Base-by-base conservation (phyloP, 2,113 vertebrate genomes). In the Prolemur simus region DNA sequence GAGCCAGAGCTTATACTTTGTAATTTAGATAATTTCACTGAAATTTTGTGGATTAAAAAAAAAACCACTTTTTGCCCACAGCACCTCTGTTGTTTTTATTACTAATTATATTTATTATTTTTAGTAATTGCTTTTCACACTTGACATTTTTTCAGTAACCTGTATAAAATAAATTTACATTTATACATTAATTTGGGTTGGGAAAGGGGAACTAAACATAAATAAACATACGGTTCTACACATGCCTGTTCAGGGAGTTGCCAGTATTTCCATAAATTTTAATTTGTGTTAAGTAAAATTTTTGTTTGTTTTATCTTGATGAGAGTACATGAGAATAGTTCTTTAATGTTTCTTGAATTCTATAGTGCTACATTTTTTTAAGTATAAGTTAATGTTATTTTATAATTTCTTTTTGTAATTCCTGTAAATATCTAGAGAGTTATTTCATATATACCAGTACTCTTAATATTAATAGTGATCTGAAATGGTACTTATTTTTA, bases 251-350 rank as follows among this genome's bases (percentile, higher is more conserved):
- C 52, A 85, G 63, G 23, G 45, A 77, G 14, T 85, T 95, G 21
- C 52, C 23, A 87, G 1, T 56, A 87, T 87, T 91, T 6, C 45
- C 34, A 39, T 89, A 86, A 89, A 60, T 93, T 92, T 95, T 86
- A 85, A 47, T 85, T 92, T 90, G 42, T 83, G 10, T 63, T 71
- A 42, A 68, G 37, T 95, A 73, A 87, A 25, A 47, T n/a, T 89
- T 86, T 86, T 52, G 2, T 86, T 87, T 95, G 60, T 81, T 88
- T 95, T 58, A 82, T 71, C 32, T 94, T 91, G n/a, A n/a, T 84
- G 23, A 77, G 34, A 93, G 17, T 89, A 3, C 45, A 60, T 68
- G 54, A 76, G 34, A 97, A 23, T 29, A 34, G 32, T 91, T 91
- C 52, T 90, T 89, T 82, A 89, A 49, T 94, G 56, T 83, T 95